Conservation (phyloP, 2,888 invertebrate species). For the Netelia fuscicornis region DNA sequence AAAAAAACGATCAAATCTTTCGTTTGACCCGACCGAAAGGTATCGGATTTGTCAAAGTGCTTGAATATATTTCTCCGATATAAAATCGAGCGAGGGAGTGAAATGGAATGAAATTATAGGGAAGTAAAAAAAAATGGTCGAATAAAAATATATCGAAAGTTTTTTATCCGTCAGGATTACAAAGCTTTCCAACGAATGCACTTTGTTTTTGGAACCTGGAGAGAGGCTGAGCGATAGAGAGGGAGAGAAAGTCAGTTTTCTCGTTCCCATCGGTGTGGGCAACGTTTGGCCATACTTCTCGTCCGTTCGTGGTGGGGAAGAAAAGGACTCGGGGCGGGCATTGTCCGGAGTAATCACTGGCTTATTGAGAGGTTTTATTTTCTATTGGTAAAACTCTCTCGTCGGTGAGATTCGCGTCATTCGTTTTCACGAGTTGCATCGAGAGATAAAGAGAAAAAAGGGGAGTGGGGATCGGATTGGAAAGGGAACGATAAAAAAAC, state of each 20-base stretch:
- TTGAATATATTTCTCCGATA: background rate
- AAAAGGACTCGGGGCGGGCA: slow-evolving; percentile 39
- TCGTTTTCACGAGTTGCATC: slow-evolving; percentile 51
- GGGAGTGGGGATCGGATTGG: slow-evolving; percentile 12
- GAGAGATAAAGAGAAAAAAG: slow-evolving; percentile 30
- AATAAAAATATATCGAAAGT: slow-evolving; percentile 23
- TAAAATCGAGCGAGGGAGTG: background rate
- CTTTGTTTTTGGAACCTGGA: slow-evolving; percentile 27
- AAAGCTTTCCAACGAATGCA: slow-evolving; percentile 19
- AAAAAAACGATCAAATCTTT: slow-evolving; percentile 26
- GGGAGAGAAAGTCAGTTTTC: background rate
- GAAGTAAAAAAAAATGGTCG: background rate
- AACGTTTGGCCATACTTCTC: slow-evolving; percentile 34
- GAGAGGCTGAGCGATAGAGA: background rate
- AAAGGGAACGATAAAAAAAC: slow-evolving; percentile 23
- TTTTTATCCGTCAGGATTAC: slow-evolving; percentile 48
- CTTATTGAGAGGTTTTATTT: slow-evolving; percentile 67
- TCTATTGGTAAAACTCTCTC: slow-evolving; percentile 61
- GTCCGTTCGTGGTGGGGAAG: slow-evolving; percentile 2
- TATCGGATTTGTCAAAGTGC: slow-evolving; percentile 3
- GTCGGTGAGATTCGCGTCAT: slow-evolving; percentile 46
- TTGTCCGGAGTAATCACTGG: slow-evolving; percentile 66
- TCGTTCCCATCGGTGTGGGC: slow-evolving; percentile 1
- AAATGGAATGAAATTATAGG: slow-evolving; percentile 27
- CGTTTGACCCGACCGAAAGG: slow-evolving; percentile 28